Conservation (phyloP, 1,140 invertebrate species). For the Conus ventricosus region DNA sequence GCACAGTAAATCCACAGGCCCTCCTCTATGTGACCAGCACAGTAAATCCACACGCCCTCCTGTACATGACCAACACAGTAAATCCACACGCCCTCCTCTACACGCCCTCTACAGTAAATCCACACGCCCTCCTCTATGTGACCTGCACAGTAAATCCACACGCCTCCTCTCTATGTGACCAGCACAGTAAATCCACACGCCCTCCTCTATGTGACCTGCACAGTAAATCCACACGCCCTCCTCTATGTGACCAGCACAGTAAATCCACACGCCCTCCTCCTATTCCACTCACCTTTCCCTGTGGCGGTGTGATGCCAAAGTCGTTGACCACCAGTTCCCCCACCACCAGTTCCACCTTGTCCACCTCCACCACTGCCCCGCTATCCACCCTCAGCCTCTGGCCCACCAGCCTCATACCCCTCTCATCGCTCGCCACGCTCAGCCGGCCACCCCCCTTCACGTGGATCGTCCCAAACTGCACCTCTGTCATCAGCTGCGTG, state of each 20-base stretch:
- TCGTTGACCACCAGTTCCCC: constrained; percentile 53
- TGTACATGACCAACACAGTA: too few relatives aligned
- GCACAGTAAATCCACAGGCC: too few relatives aligned
- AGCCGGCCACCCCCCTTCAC: constrained; percentile 61
- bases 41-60: too few relatives aligned
- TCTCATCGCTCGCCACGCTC: constrained; percentile 49
- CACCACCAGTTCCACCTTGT: constrained; percentile 53
- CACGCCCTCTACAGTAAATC: too few relatives aligned
- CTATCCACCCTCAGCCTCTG: constrained; percentile 56
- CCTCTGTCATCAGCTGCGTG: constrained; percentile 39
- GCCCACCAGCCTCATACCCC: constrained; percentile 55
- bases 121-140: too few relatives aligned
- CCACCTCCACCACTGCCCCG: constrained; percentile 54
- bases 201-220: too few relatives aligned
- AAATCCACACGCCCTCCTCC: not conserved
- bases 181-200: not conserved
- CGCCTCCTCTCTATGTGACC: too few relatives aligned
- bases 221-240: not conserved
- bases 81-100: too few relatives aligned
- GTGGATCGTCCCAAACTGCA: constrained; percentile 54
- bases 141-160: too few relatives aligned
- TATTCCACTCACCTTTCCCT: constrained; percentile 34
- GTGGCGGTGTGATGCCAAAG: constrained; percentile 51
- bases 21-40: too few relatives aligned
- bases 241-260: not conserved